These are phyloP conservation scores for Scaptomyza polygonia DNA, from an alignment of 2,888 invertebrate species.

Conservation along the genomic window DNA sequence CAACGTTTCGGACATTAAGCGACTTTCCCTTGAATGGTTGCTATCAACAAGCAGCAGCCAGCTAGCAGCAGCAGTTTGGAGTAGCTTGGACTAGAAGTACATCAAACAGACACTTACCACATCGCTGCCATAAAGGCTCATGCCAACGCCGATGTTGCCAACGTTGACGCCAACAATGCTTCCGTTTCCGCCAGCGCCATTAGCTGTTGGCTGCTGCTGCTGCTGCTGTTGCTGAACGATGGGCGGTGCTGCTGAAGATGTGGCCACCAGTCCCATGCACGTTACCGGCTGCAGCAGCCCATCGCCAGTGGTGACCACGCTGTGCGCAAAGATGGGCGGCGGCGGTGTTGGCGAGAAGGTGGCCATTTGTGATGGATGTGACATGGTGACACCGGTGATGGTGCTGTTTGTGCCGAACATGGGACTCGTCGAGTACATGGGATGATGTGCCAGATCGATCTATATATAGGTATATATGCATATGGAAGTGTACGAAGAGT, in stretches of 20 bases:
- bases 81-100: slow-evolving; percentile 57
- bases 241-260: slow-evolving; percentile 60
- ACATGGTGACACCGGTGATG: slow-evolving; percentile 84
- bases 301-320: slow-evolving; percentile 80
- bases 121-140: slow-evolving; percentile 81
- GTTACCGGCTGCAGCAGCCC: slow-evolving; percentile 78
- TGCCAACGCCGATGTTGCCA: slow-evolving; percentile 63
- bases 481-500: neutral
- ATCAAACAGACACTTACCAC: slow-evolving; percentile 82
- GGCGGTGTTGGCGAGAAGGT: slow-evolving; percentile 84
- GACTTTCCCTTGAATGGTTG: slow-evolving; percentile 53
- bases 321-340: slow-evolving; percentile 83
- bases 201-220: slow-evolving; percentile 64
- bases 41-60: slow-evolving; percentile 60
- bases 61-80: slow-evolving; percentile 14
- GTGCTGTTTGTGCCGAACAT: slow-evolving; percentile 83
- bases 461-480: slow-evolving; percentile 43
- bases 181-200: slow-evolving; percentile 74
- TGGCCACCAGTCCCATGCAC: slow-evolving; percentile 80
- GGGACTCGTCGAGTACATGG: slow-evolving; percentile 84
- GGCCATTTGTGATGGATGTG: slow-evolving; percentile 84
- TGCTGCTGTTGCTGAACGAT: slow-evolving; percentile 61
- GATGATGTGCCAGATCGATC: slow-evolving; percentile 85
- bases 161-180: slow-evolving; percentile 73
- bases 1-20: slow-evolving; percentile 74